Evolutionary conservation across 1,140 invertebrate genomes (phyloP).

Genomic region (Drosophila tani): DNA sequence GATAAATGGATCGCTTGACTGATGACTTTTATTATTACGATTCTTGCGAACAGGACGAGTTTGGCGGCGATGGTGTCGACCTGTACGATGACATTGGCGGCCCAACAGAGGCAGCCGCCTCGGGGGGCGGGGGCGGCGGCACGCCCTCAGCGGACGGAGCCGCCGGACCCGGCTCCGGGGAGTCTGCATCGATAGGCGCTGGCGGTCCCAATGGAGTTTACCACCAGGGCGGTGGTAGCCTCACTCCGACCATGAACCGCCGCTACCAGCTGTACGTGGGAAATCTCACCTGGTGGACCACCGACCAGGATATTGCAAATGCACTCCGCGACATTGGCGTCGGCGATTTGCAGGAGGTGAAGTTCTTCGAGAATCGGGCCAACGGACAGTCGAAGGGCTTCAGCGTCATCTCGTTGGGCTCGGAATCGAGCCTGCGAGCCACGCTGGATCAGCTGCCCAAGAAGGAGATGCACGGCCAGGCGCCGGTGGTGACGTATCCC

Average conservation of each 20-base stretch:
- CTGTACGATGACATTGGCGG: slow-evolving; percentile 98
- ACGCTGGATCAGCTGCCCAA: slow-evolving; percentile 97
- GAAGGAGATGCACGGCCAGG: slow-evolving; percentile 97
- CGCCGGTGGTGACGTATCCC: slow-evolving; percentile 96
- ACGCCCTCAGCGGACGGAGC: slow-evolving; percentile 73
- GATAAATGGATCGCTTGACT: neutral
- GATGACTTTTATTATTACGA: neutral
- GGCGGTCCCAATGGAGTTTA: slow-evolving; percentile 87
- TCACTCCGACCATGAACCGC: slow-evolving; percentile 89
- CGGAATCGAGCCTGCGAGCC: slow-evolving; percentile 94
- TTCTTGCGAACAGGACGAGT: slow-evolving; percentile 89
- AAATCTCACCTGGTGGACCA: slow-evolving; percentile 99
- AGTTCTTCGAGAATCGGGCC: slow-evolving; percentile 99
- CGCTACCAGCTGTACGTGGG: slow-evolving; percentile 97
- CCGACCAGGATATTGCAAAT: slow-evolving; percentile 97
- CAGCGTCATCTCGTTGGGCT: slow-evolving; percentile 96
- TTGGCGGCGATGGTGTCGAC: slow-evolving; percentile 94
- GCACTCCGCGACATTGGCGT: slow-evolving; percentile 94
- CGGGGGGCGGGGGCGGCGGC: slow-evolving; percentile 85
- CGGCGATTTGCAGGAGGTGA: slow-evolving; percentile 97
- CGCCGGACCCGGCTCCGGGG: slow-evolving; percentile 60
- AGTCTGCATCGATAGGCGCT: slow-evolving; percentile 47
- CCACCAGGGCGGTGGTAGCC: slow-evolving; percentile 89
- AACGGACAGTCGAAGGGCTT: slow-evolving; percentile 99
- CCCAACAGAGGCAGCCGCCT: slow-evolving; percentile 87